A percentile compares a stretch with the other conserved stretches of the same genome.
Conservation (phyloP, 2,888 invertebrate species). For the Cantharis rufa region DNA sequence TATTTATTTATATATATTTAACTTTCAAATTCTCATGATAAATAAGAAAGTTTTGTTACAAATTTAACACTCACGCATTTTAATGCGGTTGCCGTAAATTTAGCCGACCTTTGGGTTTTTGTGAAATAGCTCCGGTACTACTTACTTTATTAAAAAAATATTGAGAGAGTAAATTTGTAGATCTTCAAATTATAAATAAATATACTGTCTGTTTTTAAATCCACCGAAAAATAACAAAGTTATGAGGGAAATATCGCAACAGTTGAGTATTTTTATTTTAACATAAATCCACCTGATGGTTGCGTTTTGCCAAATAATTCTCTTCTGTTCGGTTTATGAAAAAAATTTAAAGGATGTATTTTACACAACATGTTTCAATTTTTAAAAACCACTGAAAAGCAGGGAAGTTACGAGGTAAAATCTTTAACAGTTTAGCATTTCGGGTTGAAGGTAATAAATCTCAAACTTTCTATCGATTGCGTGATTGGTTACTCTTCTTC, state of each 20-base stretch:
- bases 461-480: not conserved
- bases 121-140: too few relatives aligned
- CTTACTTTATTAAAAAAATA: too few relatives aligned
- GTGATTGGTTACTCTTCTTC: not conserved
- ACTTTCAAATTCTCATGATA: too few relatives aligned
- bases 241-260: too few relatives aligned
- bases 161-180: too few relatives aligned
- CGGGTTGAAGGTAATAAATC: not conserved
- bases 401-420: not conserved
- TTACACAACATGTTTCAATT: not conserved
- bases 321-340: not conserved
- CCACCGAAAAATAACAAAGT: not conserved
- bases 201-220: not conserved
- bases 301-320: not conserved
- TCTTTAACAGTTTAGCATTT: not conserved
- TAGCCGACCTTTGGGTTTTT: not conserved
- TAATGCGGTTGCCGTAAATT: too few relatives aligned
- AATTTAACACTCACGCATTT: too few relatives aligned
- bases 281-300: too few relatives aligned
- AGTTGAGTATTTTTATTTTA: too few relatives aligned
- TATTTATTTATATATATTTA: too few relatives aligned
- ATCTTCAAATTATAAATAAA: not conserved
- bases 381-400: not conserved
- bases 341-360: too few relatives aligned
- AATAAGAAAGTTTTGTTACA: too few relatives aligned